Percentiles rank a stretch among this genome's conserved stretches.
Conservation (phyloP, 2,797 vertebrate genomes). For the Ceryle rudis region DNA sequence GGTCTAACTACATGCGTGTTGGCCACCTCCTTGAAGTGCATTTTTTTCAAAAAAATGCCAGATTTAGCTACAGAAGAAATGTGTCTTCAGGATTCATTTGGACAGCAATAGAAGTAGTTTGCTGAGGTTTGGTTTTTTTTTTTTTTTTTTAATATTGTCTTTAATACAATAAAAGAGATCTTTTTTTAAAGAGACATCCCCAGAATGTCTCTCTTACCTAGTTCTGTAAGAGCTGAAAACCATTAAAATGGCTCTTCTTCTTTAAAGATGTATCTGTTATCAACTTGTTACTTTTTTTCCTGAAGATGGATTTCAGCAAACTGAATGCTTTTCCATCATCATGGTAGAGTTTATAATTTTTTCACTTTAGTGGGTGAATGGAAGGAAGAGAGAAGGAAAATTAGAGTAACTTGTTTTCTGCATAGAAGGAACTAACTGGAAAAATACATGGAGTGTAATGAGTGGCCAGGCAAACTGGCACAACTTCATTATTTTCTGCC, state of each 20-base stretch:
- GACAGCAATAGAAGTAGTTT: neutral
- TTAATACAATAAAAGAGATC: neutral
- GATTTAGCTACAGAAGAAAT: neutral
- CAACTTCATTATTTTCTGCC: neutral
- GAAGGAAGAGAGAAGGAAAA: neutral
- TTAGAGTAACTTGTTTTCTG: neutral
- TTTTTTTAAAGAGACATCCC: neutral
- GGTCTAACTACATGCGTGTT: neutral
- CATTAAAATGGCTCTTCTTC: neutral
- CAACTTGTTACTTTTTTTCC: neutral
- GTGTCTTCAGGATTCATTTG: neutral
- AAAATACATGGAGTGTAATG: neutral
- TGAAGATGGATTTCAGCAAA: neutral
- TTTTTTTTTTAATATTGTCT: neutral
- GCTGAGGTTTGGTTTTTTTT: fast-evolving
- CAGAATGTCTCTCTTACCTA: neutral
- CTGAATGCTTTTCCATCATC: neutral
- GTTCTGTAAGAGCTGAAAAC: neutral
- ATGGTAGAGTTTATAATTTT: neutral
- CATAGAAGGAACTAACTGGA: neutral
- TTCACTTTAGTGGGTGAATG: neutral
- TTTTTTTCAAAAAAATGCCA: neutral
- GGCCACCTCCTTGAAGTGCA: neutral
- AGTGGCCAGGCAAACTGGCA: neutral
- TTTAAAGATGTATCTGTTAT: neutral